Evolutionary conservation across 2,888 invertebrate genomes (phyloP).

Genomic region (Agonopterix heracliana): DNA sequence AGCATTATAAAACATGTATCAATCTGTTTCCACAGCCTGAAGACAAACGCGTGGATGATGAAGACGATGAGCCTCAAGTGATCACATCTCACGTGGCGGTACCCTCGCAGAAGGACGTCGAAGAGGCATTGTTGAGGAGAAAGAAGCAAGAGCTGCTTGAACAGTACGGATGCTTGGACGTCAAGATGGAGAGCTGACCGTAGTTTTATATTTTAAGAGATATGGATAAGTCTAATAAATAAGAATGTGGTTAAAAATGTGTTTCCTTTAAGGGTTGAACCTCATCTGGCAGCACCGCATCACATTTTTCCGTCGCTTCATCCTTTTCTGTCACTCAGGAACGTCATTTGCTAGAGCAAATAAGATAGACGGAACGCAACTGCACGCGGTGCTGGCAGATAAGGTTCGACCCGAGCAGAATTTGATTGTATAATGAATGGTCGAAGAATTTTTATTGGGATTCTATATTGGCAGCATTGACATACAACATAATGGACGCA

Average conservation of each 20-base stretch:
- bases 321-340: too few species aligned
- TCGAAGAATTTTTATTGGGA: too few species aligned
- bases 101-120: constrained; percentile 95
- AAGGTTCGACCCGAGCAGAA: too few species aligned
- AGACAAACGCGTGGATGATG: constrained; percentile 54
- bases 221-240: neutral
- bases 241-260: neutral
- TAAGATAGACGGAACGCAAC: too few species aligned
- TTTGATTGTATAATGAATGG: too few species aligned
- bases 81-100: constrained; percentile 86
- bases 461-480: too few species aligned
- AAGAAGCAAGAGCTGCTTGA: constrained; percentile 95
- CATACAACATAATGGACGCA: too few species aligned
- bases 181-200: constrained; percentile 59
- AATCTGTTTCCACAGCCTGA: constrained; percentile 42
- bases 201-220: neutral
- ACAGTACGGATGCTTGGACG: constrained; percentile 81
- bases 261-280: neutral
- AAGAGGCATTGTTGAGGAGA: constrained; percentile 90
- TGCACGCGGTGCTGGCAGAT: too few species aligned
- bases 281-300: too few species aligned
- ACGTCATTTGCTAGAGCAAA: too few species aligned
- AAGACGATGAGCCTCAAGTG: constrained; percentile 22
- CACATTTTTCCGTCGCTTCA: too few species aligned
- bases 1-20: too few species aligned